Evolutionary conservation across 2,113 vertebrate species (phyloP), one percentile per base, ranked within the genome.

Genomic region (Lophura nycthemera): DNA sequence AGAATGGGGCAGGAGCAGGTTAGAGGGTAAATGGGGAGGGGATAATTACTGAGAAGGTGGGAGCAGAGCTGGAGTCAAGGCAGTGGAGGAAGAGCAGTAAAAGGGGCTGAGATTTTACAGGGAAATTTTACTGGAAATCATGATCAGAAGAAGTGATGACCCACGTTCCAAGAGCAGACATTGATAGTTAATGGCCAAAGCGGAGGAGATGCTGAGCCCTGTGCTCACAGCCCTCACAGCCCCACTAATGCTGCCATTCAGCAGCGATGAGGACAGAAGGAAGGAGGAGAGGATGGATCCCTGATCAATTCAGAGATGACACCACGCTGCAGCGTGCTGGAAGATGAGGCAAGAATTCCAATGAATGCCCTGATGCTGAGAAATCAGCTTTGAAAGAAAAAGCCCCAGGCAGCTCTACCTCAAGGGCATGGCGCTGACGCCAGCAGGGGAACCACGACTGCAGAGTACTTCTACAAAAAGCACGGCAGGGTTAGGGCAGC

Each of bases 371-470:
- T 0, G 5, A 80, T 65, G 50, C 40, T 86, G 72, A 88, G 59
- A 84, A 76, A 43, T 14, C 29, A 42, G 61, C 11, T 11, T 69
- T 32, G 72, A 92, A 83, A 80, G 38, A 29, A 87, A 38, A 32
- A n/a, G 36, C 29, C 48, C 47, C 70, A 40, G 1, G n/a, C 77
- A 66, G 40, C 72, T 16, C 14, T 43, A 63, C 48, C 72, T 60
- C 12, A 72, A 87, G 66, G 89, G 9, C 80, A 84, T 0, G 40
- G 36, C 0, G 2, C 52, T 0, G 4, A 22, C 0, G 0, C 50
- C 0, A 2, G 61, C 48, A 64, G 81, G 43, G 84, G 82, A 91
- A 95, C 63, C 7, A 5, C 0, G 0, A 5, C 78, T 10, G 22
- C 1, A 11, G 60, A 89, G 22, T 3, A 11, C 47, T 90, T 96